Base-by-base conservation (phyloP, 1,140 invertebrate genomes). In the Druon quercuslanigerum region DNA sequence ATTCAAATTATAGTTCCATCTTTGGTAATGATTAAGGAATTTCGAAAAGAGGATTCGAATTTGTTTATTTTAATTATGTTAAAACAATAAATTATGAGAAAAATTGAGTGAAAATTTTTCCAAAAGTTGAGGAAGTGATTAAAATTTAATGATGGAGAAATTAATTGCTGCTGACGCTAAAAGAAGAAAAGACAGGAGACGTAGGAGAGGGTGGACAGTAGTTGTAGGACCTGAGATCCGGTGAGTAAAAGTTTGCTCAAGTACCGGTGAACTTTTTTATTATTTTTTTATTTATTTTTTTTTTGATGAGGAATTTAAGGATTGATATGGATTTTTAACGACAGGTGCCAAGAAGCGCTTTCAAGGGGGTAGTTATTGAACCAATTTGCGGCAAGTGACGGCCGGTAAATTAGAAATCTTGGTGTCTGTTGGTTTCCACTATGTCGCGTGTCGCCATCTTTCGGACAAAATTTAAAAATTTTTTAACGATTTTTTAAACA, bases 151-250 rank as follows among this genome's bases (percentile, higher is more conserved):
- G n/a, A 89, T 90, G 86, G 92, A 93, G 76, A 90, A 88, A 70
- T 80, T 91, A 11, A 90, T 87, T 74, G 85, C 90, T 5, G 90
- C 91, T 52, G 92, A 93, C 79, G 74, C 83, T 83, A 80, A 86
- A 80, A 84, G 88, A 9, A 85, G 89, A 51, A 91, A 93, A 77
- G 91, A 92, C 19, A 89, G 87, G 78, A 88, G 93, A 78, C 91
- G 93, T n/a, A 89, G 92, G 51, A 89, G 93, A 51, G 93, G 93
- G 2, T 94, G 94, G 94, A 94, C 94, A 12, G 94, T 94, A 8
- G 93, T 94, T 12, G 90, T 94, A 71, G 94, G 94, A 52, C 92
- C 92, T 25, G 93, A 94, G 90, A 87, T 94, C 78, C 91, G 93
- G 93, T 93, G 89, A 91, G 90, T 87, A 75, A 60, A 74, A 7